phyloP scores from a whole-genome alignment of 2,888 invertebrate genomes.

The Andrena dorsata region DNA sequence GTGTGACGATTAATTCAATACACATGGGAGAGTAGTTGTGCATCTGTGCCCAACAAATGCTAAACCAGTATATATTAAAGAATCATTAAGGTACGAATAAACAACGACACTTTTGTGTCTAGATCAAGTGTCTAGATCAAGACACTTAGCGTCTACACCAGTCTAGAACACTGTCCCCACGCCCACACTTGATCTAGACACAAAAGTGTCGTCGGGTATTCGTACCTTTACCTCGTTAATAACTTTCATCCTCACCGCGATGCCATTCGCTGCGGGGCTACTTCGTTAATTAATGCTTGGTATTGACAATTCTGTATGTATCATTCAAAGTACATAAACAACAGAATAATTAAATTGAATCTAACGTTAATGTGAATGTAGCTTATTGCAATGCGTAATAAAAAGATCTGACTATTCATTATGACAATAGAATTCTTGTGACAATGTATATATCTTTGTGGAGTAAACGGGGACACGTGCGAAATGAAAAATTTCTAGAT shows the following conservation, averaged over 20 bases:
- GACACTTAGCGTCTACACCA: no score
- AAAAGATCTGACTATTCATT: conserved; percentile 9
- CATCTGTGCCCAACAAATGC: conserved; percentile 16
- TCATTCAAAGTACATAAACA: conserved; percentile 23
- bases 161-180: no score
- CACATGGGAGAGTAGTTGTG: conserved; percentile 41
- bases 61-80: conserved; percentile 15
- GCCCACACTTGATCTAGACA: no score
- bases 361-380: conserved; percentile 6
- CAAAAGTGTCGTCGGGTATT: no score
- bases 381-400: conserved; percentile 30
- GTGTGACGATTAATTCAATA: conserved; percentile 42
- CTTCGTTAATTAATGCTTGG: conserved; percentile 26
- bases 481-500: conserved; percentile 21
- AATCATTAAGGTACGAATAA: no score
- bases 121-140: no score
- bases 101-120: no score
- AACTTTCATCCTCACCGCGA: conserved; percentile 30
- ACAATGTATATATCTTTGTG: conserved; percentile 26
- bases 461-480: conserved; percentile 11
- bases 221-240: conserved; percentile 25
- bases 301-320: conserved; percentile 27
- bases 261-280: conserved; percentile 26
- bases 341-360: conserved; percentile 15
- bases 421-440: conserved; percentile 14